A percentile compares a stretch with the other conserved stretches of the same genome.
Evolutionary conservation across 2,113 vertebrate species (phyloP).

Genomic region (Chaetodon trifascialis): DNA sequence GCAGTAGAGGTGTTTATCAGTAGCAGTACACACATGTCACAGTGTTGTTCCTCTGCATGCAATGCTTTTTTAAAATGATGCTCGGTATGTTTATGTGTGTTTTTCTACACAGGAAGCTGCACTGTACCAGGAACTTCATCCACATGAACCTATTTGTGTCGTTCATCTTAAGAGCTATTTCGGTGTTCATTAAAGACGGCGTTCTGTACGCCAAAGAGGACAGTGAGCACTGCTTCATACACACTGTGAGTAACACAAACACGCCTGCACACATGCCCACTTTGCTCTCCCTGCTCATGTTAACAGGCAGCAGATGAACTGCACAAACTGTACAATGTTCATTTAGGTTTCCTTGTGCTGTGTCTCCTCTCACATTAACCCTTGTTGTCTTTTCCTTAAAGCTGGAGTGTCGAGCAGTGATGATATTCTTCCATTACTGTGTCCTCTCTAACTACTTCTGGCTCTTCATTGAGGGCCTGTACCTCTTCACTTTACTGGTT

Average conservation of each 20-base stretch:
- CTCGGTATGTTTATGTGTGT: neutral
- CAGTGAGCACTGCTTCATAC: conserved; percentile 92
- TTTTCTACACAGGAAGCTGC: conserved; percentile 89
- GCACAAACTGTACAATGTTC: too few species aligned
- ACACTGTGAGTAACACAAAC: conserved; percentile 82
- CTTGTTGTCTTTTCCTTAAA: conserved; percentile 54
- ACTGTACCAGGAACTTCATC: conserved; percentile 98
- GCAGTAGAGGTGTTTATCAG: too few species aligned
- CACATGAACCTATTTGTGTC: conserved; percentile 99
- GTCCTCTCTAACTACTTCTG: conserved; percentile 99
- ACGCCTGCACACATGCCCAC: neutral
- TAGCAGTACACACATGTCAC: neutral
- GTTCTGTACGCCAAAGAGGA: conserved; percentile 94
- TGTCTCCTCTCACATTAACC: neutral
- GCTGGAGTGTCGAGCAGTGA: conserved; percentile 95
- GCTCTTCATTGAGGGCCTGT: conserved; percentile 97
- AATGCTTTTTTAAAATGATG: neutral
- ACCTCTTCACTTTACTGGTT: conserved; percentile 95
- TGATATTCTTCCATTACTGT: conserved; percentile 99
- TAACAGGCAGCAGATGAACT: neutral
- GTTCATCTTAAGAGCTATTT: conserved; percentile 95
- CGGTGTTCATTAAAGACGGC: conserved; percentile 97
- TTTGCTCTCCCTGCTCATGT: neutral
- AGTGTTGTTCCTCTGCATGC: neutral
- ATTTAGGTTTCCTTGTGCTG: too few species aligned